A percentile compares a stretch with the other conserved stretches of the same genome.
These are phyloP conservation scores for Potamilus streckersoni DNA, from an alignment of 1,140 invertebrate genomes.

Conservation along the genomic window DNA sequence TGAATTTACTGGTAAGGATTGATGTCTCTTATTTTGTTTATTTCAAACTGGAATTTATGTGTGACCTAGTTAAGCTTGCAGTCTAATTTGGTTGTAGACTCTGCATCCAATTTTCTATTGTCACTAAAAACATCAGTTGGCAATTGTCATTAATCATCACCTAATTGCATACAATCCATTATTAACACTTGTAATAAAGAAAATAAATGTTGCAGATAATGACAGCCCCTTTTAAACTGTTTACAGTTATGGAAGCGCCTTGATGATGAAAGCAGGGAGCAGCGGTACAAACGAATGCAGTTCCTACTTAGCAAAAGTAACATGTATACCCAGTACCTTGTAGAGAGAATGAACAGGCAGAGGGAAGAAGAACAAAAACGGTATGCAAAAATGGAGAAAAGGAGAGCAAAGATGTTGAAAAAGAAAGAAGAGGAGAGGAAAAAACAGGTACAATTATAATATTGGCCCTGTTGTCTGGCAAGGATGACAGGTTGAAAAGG, in stretches of 20 bases:
- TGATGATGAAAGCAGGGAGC: slow-evolving; percentile 46
- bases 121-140: no score
- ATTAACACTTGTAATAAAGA: no score
- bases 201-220: no score
- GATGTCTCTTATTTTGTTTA: no score
- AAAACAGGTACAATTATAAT: background rate
- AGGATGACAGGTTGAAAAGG: no score
- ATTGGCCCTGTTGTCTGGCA: background rate
- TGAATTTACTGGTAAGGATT: no score
- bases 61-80: no score
- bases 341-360: slow-evolving; percentile 52
- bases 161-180: no score
- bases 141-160: no score
- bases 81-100: no score
- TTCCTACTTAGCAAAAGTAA: slow-evolving; percentile 61
- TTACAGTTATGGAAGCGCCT: slow-evolving; percentile 48
- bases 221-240: background rate
- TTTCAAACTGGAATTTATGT: no score
- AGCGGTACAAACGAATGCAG: slow-evolving; percentile 55
- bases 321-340: slow-evolving; percentile 63
- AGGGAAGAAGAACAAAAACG: slow-evolving; percentile 42
- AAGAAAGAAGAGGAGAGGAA: slow-evolving; percentile 37
- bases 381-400: slow-evolving; percentile 31
- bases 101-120: no score
- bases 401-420: slow-evolving; percentile 37